Percentiles rank a stretch among this genome's conserved stretches.
phyloP scores from a whole-genome alignment of 37 sponge, comb jelly and placozoan species.

The Bolinopsis microptera region DNA sequence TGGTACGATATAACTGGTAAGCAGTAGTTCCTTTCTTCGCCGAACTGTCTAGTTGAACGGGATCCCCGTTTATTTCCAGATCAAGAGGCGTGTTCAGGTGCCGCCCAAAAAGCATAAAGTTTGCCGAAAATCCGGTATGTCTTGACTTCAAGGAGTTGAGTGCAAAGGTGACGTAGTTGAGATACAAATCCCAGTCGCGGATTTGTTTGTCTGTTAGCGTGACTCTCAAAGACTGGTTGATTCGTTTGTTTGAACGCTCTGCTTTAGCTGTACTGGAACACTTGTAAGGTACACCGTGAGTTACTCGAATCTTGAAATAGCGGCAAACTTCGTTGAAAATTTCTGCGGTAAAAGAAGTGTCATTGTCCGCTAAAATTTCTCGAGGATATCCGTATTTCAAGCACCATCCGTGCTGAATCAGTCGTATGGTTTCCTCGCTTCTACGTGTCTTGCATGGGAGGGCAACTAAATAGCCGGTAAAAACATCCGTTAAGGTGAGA shows the following conservation, averaged over 20 bases:
- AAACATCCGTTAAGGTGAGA: neutral
- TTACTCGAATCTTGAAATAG: neutral
- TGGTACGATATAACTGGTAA: no score
- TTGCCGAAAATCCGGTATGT: neutral
- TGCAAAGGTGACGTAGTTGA: neutral
- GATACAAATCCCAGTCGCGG: neutral
- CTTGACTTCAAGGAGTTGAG: constrained; percentile 11
- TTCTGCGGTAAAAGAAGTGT: neutral
- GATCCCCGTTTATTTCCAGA: no score
- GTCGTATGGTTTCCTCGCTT: neutral
- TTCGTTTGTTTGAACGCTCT: neutral
- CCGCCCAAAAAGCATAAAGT: neutral
- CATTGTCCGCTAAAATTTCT: neutral
- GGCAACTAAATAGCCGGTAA: neutral
- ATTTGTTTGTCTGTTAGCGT: neutral
- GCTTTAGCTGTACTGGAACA: neutral
- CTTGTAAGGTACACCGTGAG: neutral
- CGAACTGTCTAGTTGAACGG: no score
- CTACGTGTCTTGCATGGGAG: neutral
- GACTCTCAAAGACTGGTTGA: neutral
- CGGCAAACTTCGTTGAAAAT: neutral
- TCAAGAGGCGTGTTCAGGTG: neutral
- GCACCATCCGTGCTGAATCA: neutral
- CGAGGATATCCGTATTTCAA: neutral
- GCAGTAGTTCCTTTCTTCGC: no score